These are phyloP conservation scores for Reticulitermes lucifugus DNA, from an alignment of 2,888 invertebrate genomes.

Conservation along the genomic window DNA sequence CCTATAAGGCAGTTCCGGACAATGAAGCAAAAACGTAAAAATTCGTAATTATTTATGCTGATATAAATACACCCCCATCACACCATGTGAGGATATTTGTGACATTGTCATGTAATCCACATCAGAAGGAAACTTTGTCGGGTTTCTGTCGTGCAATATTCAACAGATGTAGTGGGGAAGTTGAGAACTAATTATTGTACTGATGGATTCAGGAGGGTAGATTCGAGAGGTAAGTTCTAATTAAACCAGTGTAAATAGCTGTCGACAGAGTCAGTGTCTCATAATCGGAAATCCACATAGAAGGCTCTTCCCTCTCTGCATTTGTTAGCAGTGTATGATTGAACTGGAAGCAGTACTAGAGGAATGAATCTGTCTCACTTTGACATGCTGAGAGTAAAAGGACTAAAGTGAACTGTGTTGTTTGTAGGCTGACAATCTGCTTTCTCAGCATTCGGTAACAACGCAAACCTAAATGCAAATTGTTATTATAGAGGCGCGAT, in stretches of 20 bases:
- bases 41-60: too few relatives aligned
- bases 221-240: conserved; percentile 24
- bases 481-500: too few relatives aligned
- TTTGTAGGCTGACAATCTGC: too few relatives aligned
- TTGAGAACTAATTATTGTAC: conserved; percentile 33
- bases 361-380: background rate
- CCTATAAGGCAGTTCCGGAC: too few relatives aligned
- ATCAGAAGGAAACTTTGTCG: conserved; percentile 5
- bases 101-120: background rate
- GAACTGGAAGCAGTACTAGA: background rate
- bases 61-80: background rate
- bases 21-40: too few relatives aligned
- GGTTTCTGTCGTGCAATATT: background rate
- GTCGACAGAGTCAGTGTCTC: background rate
- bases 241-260: conserved; percentile 10
- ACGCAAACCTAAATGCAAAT: too few relatives aligned
- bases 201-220: conserved; percentile 19
- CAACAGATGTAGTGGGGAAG: conserved; percentile 1
- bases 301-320: background rate
- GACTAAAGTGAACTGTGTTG: too few relatives aligned
- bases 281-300: conserved; percentile 9
- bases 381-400: background rate
- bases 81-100: background rate
- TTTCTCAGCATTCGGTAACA: too few relatives aligned
- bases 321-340: background rate